Base-by-base conservation (phyloP, 1,140 invertebrate genomes). In the Liolophura sinensis region DNA sequence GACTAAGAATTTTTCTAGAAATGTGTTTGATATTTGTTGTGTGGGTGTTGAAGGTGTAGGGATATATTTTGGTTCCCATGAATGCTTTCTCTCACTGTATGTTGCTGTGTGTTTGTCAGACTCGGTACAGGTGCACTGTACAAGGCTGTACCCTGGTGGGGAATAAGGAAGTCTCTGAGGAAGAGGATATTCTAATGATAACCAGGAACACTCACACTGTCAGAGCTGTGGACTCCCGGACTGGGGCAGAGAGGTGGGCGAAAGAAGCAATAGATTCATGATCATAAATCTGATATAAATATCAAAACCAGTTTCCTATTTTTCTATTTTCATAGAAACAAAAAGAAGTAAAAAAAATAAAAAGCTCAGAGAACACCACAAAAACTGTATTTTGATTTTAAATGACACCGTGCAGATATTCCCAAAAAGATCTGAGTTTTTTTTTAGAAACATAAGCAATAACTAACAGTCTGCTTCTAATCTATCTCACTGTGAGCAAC, bases 161-260 rank as follows among this genome's bases (percentile, higher is more conserved):
- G n/a, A 69, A 79, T 16, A 77, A 83, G 54, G 80, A 83, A 62
- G 71, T 77, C 4, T 75, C 81, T 46, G 75, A 84, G 16, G 69
- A 73, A 15, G 88, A 89, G 49, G 90, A 94, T 77, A 84, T 96
- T 14, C 79, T 97, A 24, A 86, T 97, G 20, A 82, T 97, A 49
- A 89, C 91, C 73, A 87, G 93, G 31, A 90, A 90, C 70, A 93
- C 93, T 54, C 92, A 93, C 82, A 95, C 91, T 60, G 91, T 97
- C 14, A 84, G 95, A 65, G 94, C 94, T 46, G 87, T 95, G 24
- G 94, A 97, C 80, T 90, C 93, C 0, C 86, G 89, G 47, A 90
- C 89, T 47, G 95, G 95, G 14, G 78, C 84, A 57, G 95, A 97
- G 87, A 93, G 91, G 91, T 84, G 74, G 73, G 78, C 66, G 49